Base-by-base conservation (phyloP, 2,113 vertebrate species). In the Lepidothrix coronata region DNA sequence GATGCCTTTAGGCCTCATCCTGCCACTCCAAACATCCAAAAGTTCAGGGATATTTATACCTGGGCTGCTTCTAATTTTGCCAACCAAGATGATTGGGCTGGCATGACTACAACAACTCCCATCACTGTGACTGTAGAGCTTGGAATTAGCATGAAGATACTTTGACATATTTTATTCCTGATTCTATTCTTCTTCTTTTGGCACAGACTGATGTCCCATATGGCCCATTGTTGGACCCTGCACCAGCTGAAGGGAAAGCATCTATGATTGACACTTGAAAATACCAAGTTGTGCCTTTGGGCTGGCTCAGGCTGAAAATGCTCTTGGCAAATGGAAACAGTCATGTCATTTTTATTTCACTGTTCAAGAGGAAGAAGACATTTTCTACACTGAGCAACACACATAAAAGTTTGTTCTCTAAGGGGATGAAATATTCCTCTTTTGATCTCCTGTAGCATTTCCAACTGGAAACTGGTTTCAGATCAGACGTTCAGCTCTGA, bases 241-340 rank as follows among this genome's bases (percentile, higher is more conserved):
- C 79, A 88, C 85, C 93, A 96, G 90, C 88, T 94, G 95, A 97
- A 94, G 78, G 88, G 89, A 95, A 97, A 91, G 78, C 35, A 28
- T 33, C 63, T 94, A 83, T 96, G 96, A 96, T 44, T 97, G 96
- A 90, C 93, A 89, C 73, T 82, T 78, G 49, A 95, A 97, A 97
- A 97, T 95, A 96, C 86, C 94, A 94, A 95, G 95, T 91, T 89
- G 76, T 85, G 93, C 80, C 87, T 95, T 89, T 88, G 94, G 84
- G 92, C 76, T 97, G 96, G 95, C 96, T 95, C 86, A 75, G 83
- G 61, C 91, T 95, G 94, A 52, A 93, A 92, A 95, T 44, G 91
- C 95, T 95, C 41, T 93, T 96, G 96, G 94, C 94, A 94, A 88
- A 85, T 83, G 78, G 85, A 85, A 80, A 77, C 23, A 88, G 85